Evolutionary conservation across 2,797 vertebrate genomes (phyloP), one percentile per base, ranked within the genome.

Genomic region (Sebastes trivittatus): DNA sequence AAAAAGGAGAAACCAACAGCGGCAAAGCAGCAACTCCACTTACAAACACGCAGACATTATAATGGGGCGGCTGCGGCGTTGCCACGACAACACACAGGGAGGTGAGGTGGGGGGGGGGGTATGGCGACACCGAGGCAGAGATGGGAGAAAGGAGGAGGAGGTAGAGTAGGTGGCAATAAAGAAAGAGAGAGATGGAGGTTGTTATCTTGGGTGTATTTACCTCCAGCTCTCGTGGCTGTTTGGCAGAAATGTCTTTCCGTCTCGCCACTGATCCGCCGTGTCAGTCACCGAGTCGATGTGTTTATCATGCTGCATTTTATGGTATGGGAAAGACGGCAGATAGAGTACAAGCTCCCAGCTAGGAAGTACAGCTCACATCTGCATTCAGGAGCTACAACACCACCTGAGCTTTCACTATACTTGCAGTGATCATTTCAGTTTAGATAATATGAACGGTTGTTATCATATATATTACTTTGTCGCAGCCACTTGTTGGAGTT

Each of bases 71-170:
- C 87, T 86, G 72, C 89, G 56, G 90, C 79, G 95, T 96, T 96
- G 93, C 94, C 94, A 96, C 89, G 95, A 96, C 95, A 95, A 96
- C 95, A 92, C 92, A 87, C 83, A 86, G 88, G 88, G 91, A 80
- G 87, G 88, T 67, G 81, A 73, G 73, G n/a, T n/a, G 84, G 18
- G 52, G 72, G 52, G 72, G 72, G 72, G 81, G 54, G 10, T 70
- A 77, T 13, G 58, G 89, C 29, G 81, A 90, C 84, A 87, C 32
- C 2, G 82, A 82, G 69, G 79, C 68, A 86, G 77, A 77, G 81
- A 77, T 11, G 64, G 82, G 70, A 81, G 67, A 75, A 72, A 81
- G 76, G 80, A 74, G 79, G 79, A 82, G 79, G 79, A 82, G 91
- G 78, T 78, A 86, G 86, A 90, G 86, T 79, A 90, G 89, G 82